These are phyloP conservation scores for Akabosia matsudoensis DNA, from an alignment of 1,140 invertebrate species.

Conservation along the genomic window DNA sequence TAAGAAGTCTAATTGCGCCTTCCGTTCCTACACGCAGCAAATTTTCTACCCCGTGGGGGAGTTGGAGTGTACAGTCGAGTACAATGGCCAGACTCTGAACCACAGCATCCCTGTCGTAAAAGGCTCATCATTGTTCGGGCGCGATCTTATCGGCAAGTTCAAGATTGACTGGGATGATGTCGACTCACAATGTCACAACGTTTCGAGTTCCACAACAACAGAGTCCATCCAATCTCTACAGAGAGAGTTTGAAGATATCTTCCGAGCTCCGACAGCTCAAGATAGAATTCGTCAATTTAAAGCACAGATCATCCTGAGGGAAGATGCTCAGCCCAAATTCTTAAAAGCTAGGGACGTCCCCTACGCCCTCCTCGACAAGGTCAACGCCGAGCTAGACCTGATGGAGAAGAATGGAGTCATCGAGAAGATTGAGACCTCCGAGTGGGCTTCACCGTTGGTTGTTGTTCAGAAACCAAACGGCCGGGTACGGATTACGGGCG, in stretches of 20 bases:
- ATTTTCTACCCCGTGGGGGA: no score
- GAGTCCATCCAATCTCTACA: background rate
- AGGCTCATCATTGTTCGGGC: no score
- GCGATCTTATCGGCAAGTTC: no score
- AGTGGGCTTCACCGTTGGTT: constrained; percentile 52
- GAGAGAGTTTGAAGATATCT: constrained; percentile 28
- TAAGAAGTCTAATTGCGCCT: background rate
- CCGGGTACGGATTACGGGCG: constrained; percentile 49
- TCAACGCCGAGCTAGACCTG: constrained; percentile 49
- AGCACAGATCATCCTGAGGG: constrained; percentile 26
- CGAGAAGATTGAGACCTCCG: constrained; percentile 45
- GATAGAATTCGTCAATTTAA: background rate
- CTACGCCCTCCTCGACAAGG: constrained; percentile 37
- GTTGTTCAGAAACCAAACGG: constrained; percentile 50
- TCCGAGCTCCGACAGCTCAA: background rate
- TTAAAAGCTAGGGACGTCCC: constrained; percentile 47
- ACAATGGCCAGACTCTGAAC: no score
- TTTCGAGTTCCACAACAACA: background rate
- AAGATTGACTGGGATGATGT: no score
- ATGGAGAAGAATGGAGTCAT: constrained; percentile 45
- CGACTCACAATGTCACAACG: background rate
- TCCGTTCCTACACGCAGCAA: no score
- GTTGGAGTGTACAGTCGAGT: no score
- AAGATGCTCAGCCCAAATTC: constrained; percentile 28
- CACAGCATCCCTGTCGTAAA: no score